Evolutionary conservation across 1,140 invertebrate species (phyloP).

Genomic region (Notospermus geniculatus): DNA sequence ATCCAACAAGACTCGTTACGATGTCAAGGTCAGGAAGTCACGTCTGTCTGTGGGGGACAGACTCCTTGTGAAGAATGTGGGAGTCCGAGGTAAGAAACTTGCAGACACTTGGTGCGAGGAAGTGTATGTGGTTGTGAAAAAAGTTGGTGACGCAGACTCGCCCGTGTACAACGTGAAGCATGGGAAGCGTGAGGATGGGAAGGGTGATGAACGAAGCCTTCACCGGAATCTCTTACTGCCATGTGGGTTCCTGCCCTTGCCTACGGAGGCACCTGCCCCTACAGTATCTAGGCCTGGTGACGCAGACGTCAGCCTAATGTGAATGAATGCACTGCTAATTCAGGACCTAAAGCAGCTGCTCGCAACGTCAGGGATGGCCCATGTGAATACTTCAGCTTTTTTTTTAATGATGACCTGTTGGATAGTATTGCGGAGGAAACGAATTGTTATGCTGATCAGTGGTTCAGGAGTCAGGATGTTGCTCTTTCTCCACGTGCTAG

Average conservation of each 20-base stretch:
- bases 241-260: conserved; percentile 1
- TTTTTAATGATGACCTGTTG: too few species aligned
- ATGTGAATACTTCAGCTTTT: too few species aligned
- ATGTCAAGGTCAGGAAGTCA: not conserved
- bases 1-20: not conserved
- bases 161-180: not conserved
- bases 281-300: too few species aligned
- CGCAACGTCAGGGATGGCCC: too few species aligned
- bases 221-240: not conserved
- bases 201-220: not conserved
- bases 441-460: too few species aligned
- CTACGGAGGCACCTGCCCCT: too few species aligned
- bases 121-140: not conserved
- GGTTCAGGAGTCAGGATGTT: too few species aligned
- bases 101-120: not conserved
- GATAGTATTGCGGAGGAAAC: too few species aligned
- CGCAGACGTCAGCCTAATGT: too few species aligned
- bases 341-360: too few species aligned
- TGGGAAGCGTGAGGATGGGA: not conserved
- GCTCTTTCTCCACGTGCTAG: too few species aligned
- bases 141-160: not conserved
- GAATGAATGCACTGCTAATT: too few species aligned
- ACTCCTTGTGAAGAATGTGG: not conserved
- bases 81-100: not conserved
- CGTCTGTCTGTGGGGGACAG: not conserved